Base-by-base conservation (phyloP, 2,797 vertebrate species). In the Neostethus bicornis region DNA sequence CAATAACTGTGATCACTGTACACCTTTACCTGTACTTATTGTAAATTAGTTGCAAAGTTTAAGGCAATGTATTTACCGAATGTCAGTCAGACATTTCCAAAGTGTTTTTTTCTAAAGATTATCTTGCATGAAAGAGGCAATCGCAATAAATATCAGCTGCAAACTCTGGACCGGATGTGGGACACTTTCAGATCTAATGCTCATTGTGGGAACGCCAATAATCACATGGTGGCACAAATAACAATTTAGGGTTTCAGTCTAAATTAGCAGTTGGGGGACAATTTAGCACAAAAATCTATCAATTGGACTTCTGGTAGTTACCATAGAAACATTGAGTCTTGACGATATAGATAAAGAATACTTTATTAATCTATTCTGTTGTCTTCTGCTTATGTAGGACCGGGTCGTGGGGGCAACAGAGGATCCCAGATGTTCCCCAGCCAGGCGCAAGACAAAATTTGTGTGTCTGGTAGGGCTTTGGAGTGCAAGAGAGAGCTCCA, bases 281-380 rank as follows among this genome's bases (percentile, higher is more conserved):
- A 61, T 47, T 72, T 78, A 51, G 79, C 79, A 76, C 74, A 79
- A 35, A 70, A 77, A 42, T 21, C 41, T 71, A 75, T 74, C 73
- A 77, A 42, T 4, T n/a, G 8, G 12, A 5, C 20, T 1, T 45
- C 47, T 2, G 0, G 8, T 2, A 43, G 73, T 75, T 62, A 10
- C 60, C 66, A 73, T 72, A 35, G 58, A 13, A 21, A 75, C 74
- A n/a, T n/a, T n/a, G n/a, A n/a, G n/a, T n/a, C n/a, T n/a, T n/a
- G n/a, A n/a, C n/a, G n/a, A n/a, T n/a, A n/a, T n/a, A n/a, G n/a
- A n/a, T n/a, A n/a, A n/a, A n/a, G n/a, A n/a, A n/a, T n/a, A n/a
- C n/a, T n/a, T n/a, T n/a, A n/a, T n/a, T n/a, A n/a, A n/a, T n/a
- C n/a, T n/a, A n/a, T n/a, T n/a, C n/a, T n/a, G n/a, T n/a, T n/a